Evolutionary conservation across 1,140 invertebrate species (phyloP), one percentile per base, ranked within the genome.

Genomic region (Steinernema khuongi): DNA sequence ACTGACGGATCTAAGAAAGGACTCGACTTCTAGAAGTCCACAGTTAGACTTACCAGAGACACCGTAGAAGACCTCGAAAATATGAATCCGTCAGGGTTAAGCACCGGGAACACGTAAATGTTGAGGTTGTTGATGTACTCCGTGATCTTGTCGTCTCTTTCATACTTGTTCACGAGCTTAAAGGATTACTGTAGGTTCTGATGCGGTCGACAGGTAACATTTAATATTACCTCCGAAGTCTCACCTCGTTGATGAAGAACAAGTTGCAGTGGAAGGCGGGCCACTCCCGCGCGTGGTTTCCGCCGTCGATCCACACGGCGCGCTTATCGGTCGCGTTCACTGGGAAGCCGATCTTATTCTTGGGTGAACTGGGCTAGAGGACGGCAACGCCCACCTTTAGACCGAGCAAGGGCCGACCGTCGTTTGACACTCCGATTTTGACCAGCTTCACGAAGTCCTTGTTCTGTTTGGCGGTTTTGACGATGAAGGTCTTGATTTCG

Each of bases 31-130:
- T n/a, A n/a, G n/a, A n/a, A n/a, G n/a, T n/a, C n/a, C n/a, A n/a
- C n/a, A n/a, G n/a, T n/a, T n/a, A n/a, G n/a, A 26, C 79, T 14
- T 44, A 82, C 80, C 71, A 60, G 67, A 72, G 81, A 76, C 14
- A 44, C 72, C 0, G 74, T 74, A 1, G 80, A 82, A 7, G 80
- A 85, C 68, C 89, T 88, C 11, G 89, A 89, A 78, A 89, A 91
- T 29, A 88, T 87, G 77, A 90, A 91, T 1, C 91, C 91, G 85
- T 92, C 91, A 4, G 90, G 90, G 85, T 92, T 92, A 0, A 89
- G 80, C 19, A 91, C 86, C 0, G 91, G 91, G 77, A 91, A 86
- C 70, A 91, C 83, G 79, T 89, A 89, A 85, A 88, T 89, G 72
- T 88, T 85, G 68, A 87, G 82, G 4, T 79, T 76, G 43, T 86